Percentiles rank a stretch among this genome's conserved stretches.
Evolutionary conservation across 2,113 vertebrate genomes (phyloP).

Genomic region (Trematocara nigrifrons): DNA sequence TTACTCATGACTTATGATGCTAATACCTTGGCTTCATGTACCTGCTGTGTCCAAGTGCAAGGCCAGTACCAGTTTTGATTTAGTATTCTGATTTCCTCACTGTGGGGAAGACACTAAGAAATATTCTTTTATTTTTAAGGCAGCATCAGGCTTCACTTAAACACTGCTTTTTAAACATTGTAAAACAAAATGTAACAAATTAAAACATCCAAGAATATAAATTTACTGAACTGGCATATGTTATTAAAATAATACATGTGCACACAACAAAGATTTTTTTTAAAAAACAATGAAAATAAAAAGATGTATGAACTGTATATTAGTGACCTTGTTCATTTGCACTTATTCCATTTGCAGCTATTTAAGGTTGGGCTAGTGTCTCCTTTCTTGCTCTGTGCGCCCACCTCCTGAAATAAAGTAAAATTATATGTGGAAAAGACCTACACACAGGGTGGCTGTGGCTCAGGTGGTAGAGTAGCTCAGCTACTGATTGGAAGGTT

Average conservation of each 20-base stretch:
- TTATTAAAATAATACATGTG: background rate
- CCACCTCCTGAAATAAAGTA: background rate
- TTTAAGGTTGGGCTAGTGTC: background rate
- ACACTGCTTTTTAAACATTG: background rate
- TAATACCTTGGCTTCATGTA: background rate
- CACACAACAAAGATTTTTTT: background rate
- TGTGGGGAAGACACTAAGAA: background rate
- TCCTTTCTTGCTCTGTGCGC: background rate
- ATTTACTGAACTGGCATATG: background rate
- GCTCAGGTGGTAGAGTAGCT: background rate
- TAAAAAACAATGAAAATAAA: background rate
- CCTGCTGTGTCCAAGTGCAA: background rate
- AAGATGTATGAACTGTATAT: accelerated
- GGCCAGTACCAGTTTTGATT: background rate
- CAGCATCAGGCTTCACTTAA: background rate
- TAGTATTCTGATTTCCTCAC: background rate
- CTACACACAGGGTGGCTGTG: background rate
- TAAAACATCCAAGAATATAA: background rate
- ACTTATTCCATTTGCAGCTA: background rate
- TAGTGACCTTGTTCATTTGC: background rate
- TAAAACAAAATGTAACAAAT: background rate
- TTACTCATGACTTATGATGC: background rate
- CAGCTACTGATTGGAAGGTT: background rate
- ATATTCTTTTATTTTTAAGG: background rate
- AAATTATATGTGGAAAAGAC: background rate